These are phyloP conservation scores for Florisuga fusca DNA, from an alignment of 2,797 vertebrate genomes.

Conservation along the genomic window DNA sequence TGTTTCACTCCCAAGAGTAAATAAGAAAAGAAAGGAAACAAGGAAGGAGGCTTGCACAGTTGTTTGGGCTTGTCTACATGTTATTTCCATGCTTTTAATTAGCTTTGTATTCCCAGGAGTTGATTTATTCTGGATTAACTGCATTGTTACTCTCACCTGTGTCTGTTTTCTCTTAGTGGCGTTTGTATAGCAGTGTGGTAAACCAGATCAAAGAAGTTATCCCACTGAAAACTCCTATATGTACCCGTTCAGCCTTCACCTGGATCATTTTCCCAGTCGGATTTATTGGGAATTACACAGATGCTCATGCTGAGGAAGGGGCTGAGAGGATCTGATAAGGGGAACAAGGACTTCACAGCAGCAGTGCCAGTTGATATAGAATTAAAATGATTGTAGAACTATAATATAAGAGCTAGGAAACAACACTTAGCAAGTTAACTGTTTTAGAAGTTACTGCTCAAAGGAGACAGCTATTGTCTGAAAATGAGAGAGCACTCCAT, in stretches of 20 bases:
- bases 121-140: slow-evolving; percentile 32
- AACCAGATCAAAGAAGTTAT: not conserved
- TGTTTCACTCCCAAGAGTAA: slow-evolving; percentile 5
- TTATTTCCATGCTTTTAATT: slow-evolving; percentile 19
- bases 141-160: slow-evolving; percentile 8
- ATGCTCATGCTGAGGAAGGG: not conserved
- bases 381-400: not conserved
- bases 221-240: not conserved
- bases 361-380: not conserved
- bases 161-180: slow-evolving; percentile 14
- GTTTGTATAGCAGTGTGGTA: slow-evolving; percentile 6
- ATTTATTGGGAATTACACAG: not conserved
- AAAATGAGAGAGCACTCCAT: not conserved
- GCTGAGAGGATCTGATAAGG: not conserved
- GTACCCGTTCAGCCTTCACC: not conserved
- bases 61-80: slow-evolving; percentile 24
- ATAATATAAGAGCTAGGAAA: not conserved
- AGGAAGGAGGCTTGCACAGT: not conserved
- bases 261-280: not conserved
- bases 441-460: not conserved
- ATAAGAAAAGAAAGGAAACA: slow-evolving; percentile 27
- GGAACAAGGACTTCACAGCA: not conserved
- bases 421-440: not conserved
- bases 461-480: not conserved
- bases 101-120: slow-evolving; percentile 18